These are phyloP conservation scores for Labia minor DNA, from an alignment of 2,888 invertebrate genomes.

Conservation along the genomic window DNA sequence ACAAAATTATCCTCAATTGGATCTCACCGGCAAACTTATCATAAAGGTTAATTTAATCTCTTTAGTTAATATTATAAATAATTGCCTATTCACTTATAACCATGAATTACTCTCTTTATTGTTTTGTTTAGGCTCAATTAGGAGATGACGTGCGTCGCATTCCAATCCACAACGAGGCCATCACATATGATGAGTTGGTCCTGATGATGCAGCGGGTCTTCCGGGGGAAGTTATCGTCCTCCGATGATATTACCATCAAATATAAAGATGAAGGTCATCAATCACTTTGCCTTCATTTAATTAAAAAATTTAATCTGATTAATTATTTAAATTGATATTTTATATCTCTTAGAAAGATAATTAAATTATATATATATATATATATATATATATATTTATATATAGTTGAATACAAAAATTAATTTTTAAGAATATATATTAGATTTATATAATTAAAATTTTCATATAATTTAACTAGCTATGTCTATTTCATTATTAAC, in stretches of 20 bases:
- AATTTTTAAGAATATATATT: too few species aligned
- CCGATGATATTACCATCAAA: conserved; percentile 56
- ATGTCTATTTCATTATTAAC: too few species aligned
- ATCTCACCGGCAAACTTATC: conserved; percentile 43
- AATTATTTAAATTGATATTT: too few species aligned
- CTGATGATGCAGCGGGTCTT: conserved; percentile 64
- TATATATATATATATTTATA: too few species aligned
- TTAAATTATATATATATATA: too few species aligned
- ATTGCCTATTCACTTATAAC: neutral
- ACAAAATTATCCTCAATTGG: conserved; percentile 33
- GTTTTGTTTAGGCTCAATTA: conserved; percentile 41
- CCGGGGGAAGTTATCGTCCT: conserved; percentile 47
- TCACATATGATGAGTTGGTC: conserved; percentile 56
- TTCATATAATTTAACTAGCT: too few species aligned
- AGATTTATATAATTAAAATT: too few species aligned
- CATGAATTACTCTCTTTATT: neutral
- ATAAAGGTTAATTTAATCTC: conserved; percentile 37
- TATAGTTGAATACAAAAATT: too few species aligned
- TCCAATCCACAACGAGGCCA: conserved; percentile 60
- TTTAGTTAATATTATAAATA: neutral
- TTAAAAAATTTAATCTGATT: too few species aligned
- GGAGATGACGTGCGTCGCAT: conserved; percentile 57
- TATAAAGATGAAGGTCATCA: conserved; percentile 61
- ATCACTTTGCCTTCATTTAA: too few species aligned
- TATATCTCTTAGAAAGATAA: too few species aligned